These are phyloP conservation scores for Osmerus eperlanus DNA, from an alignment of 2,113 vertebrate genomes.

Conservation along the genomic window DNA sequence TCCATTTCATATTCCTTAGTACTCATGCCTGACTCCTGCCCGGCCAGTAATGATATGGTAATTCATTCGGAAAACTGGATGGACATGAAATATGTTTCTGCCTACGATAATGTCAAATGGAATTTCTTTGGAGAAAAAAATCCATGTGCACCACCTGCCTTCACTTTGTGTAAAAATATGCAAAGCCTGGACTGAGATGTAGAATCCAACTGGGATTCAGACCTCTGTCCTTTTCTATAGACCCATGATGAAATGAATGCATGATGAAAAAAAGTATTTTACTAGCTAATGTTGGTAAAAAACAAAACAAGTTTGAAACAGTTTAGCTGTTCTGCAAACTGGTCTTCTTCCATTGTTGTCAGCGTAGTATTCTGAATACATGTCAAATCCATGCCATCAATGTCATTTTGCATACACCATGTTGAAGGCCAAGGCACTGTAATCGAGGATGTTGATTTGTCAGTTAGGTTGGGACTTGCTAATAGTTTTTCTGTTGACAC, in stretches of 20 bases:
- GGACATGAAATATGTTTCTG: conserved; percentile 2
- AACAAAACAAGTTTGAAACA: too few species aligned
- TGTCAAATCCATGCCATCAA: background rate
- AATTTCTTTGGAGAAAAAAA: conserved; percentile 4
- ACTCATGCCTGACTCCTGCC: conserved; percentile 7
- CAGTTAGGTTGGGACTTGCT: too few species aligned
- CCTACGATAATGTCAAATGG: conserved; percentile 18
- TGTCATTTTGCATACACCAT: too few species aligned
- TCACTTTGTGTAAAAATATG: background rate
- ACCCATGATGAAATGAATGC: too few species aligned
- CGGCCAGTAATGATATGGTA: conserved; percentile 14
- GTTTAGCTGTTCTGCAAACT: background rate
- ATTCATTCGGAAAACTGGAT: conserved; percentile 27
- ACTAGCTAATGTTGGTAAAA: too few species aligned
- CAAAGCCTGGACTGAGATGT: background rate
- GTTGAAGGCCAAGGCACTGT: too few species aligned
- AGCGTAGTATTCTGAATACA: too few species aligned
- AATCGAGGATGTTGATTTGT: too few species aligned
- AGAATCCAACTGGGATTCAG: too few species aligned
- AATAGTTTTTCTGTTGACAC: too few species aligned
- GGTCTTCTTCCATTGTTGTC: background rate
- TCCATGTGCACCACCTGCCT: background rate
- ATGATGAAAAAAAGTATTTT: background rate
- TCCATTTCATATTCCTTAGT: conserved; percentile 20
- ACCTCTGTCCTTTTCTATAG: too few species aligned